Conservation (phyloP, 2,888 invertebrate species). For the Thereva nobilitata region DNA sequence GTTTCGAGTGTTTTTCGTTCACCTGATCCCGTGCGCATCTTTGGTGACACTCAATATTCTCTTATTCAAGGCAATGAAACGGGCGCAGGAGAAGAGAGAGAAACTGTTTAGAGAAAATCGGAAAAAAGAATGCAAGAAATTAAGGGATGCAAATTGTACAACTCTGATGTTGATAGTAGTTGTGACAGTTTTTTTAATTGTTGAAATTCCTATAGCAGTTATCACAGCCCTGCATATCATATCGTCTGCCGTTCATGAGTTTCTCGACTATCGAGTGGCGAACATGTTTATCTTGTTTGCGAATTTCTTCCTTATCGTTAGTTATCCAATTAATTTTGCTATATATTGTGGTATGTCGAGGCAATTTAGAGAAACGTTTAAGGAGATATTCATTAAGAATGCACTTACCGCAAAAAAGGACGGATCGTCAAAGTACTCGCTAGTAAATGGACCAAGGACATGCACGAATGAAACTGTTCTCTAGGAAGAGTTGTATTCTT, state of each 20-base stretch:
- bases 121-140: slow-evolving; percentile 77
- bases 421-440: slow-evolving; percentile 75
- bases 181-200: slow-evolving; percentile 79
- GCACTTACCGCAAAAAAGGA: slow-evolving; percentile 63
- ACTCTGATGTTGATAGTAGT: slow-evolving; percentile 87
- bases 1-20: slow-evolving; percentile 90
- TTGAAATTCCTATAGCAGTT: slow-evolving; percentile 82
- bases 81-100: slow-evolving; percentile 78
- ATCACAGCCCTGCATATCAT: slow-evolving; percentile 83
- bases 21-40: slow-evolving; percentile 85
- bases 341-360: slow-evolving; percentile 96
- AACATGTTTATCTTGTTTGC: slow-evolving; percentile 79
- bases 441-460: slow-evolving; percentile 80
- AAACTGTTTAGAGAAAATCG: slow-evolving; percentile 77
- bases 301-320: slow-evolving; percentile 88
- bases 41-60: slow-evolving; percentile 87
- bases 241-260: slow-evolving; percentile 71
- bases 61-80: slow-evolving; percentile 81
- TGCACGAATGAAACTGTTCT: slow-evolving; percentile 82
- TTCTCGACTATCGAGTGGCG: slow-evolving; percentile 76
- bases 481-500: slow-evolving; percentile 44
- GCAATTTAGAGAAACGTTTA: slow-evolving; percentile 92
- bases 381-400: slow-evolving; percentile 71
- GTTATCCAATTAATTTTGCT: slow-evolving; percentile 92
- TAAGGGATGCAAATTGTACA: slow-evolving; percentile 77